These are phyloP conservation scores for Calliphora vicina DNA, from an alignment of 1,140 invertebrate species.

Conservation along the genomic window DNA sequence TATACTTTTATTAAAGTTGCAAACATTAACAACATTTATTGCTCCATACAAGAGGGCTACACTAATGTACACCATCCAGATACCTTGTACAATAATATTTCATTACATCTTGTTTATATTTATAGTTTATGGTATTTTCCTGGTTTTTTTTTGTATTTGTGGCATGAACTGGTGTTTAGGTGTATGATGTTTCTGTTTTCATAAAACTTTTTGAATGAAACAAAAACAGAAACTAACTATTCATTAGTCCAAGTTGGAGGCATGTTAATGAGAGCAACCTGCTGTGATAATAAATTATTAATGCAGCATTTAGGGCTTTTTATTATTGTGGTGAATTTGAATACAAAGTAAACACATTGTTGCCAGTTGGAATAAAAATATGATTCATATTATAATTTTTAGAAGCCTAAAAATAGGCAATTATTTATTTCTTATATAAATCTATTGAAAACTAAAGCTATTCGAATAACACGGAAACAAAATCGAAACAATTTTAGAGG, in stretches of 20 bases:
- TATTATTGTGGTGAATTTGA: neutral
- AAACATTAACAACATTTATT: no score
- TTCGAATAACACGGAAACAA: no score
- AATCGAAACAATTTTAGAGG: no score
- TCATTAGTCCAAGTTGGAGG: neutral
- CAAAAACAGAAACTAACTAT: no score
- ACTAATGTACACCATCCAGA: neutral
- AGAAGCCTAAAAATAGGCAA: neutral
- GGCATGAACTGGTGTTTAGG: neutral
- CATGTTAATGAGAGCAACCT: neutral
- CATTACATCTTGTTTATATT: neutral
- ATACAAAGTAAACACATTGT: neutral
- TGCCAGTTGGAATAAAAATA: neutral
- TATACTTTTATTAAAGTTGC: no score
- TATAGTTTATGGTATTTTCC: neutral
- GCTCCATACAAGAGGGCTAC: no score
- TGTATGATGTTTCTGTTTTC: no score
- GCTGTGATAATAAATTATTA: constrained; percentile 10
- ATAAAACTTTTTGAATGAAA: no score
- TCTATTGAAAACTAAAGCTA: neutral
- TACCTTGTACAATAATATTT: neutral
- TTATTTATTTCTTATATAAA: neutral
- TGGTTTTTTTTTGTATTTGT: neutral
- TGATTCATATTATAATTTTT: neutral
- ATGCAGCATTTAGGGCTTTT: neutral